Base-by-base conservation (phyloP, 2,797 vertebrate species). In the Cyclopterus lumpus region DNA sequence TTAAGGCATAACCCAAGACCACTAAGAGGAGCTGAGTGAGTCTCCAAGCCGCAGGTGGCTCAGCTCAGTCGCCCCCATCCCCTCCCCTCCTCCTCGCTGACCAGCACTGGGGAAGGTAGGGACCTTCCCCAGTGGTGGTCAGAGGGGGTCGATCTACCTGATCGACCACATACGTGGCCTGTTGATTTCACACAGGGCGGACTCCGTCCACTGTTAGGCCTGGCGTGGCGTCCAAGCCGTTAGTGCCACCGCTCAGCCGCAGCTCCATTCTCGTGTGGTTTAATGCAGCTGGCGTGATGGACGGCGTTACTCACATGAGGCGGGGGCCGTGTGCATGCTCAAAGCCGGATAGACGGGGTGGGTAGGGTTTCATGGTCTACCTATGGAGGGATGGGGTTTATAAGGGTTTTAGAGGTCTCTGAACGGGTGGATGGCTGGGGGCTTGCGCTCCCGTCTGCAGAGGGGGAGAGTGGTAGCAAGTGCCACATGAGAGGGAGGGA, bases 1-100 rank as follows among this genome's bases (percentile, higher is more conserved):
- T 93, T 94, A 91, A 92, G 89, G 84, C 84, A 69, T 82, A 88
- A 89, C 81, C 84, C 82, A 77, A 88, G 91, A 93, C 91, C 90
- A 57, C 91, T 92, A 90, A 93, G 89, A 91, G 87, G 88, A 83
- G 81, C 57, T 67, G 79, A 86, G 89, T 86, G 85, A 90, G 81
- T 88, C 91, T 91, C 85, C 70, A 92, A 92, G 93, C 94, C 89
- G 36, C 93, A 94, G 91, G 91, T 87, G 84, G 84, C 80, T 89
- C 77, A 38, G 82, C 85, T 85, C 84, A 73, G 75, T 84, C 61
- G 20, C 64, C 67, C 75, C 73, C 34, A 61, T 46, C 59, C 67
- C 53, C 44, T 32, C 16, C 8, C 4, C 2, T 11, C 5, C 49
- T 4, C 49, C 11, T n/a, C n/a, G n/a, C n/a, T n/a, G n/a, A n/a